Evolutionary conservation across 2,797 vertebrate species (phyloP).

Genomic region (Chaunax sp.): DNA sequence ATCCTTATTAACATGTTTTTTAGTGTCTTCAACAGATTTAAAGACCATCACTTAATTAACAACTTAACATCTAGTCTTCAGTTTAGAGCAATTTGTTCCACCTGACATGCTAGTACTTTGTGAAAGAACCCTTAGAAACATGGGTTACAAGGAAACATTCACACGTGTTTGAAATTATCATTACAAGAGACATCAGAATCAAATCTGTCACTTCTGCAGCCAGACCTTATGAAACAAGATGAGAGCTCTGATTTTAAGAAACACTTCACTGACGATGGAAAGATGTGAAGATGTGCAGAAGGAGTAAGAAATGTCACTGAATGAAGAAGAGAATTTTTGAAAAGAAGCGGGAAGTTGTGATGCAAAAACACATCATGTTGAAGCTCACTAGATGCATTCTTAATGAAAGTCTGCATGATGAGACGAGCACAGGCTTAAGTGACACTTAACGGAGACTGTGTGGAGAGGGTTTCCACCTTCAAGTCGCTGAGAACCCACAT

Average conservation of each 20-base stretch:
- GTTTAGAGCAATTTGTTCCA: background rate
- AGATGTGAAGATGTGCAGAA: background rate
- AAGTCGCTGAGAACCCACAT: no score
- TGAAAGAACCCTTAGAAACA: background rate
- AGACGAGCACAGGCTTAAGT: no score
- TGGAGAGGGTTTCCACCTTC: no score
- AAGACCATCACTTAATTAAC: no score
- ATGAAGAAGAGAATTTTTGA: background rate
- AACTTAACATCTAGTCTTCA: background rate
- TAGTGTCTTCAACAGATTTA: no score
- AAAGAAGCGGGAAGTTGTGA: no score
- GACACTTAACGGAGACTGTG: no score
- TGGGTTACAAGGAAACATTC: no score
- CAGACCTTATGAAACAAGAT: background rate
- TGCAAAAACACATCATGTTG: no score
- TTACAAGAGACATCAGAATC: constrained; percentile 1
- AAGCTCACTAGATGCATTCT: background rate
- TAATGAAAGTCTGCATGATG: no score
- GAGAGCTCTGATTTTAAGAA: background rate
- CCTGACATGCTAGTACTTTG: background rate
- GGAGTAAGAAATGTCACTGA: background rate
- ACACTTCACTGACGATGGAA: background rate
- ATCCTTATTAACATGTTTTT: no score
- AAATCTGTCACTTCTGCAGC: background rate
- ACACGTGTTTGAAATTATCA: background rate